Conservation (phyloP, 2,888 invertebrate genomes). For the Rhagophthalmus giganteus region DNA sequence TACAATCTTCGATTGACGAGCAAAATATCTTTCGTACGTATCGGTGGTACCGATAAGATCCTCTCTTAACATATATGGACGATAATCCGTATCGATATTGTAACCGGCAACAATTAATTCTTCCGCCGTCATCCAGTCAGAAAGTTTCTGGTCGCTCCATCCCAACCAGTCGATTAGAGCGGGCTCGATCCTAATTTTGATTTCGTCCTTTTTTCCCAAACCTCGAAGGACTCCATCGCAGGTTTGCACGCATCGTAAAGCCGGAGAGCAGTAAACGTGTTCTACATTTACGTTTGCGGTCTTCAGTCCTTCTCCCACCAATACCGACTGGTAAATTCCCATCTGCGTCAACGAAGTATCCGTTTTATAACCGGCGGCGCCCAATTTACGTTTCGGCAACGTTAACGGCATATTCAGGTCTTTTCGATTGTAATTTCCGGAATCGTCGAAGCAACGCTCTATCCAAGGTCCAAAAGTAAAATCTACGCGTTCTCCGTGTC, state of each 20-base stretch:
- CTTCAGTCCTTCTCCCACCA: conserved; percentile 83
- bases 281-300: conserved; percentile 68
- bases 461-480: conserved; percentile 93
- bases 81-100: conserved; percentile 73
- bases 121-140: conserved; percentile 74
- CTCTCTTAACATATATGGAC: conserved; percentile 61
- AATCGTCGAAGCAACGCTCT: conserved; percentile 80
- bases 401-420: conserved; percentile 90
- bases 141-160: conserved; percentile 81
- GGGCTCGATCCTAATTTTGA: conserved; percentile 75
- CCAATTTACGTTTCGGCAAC: conserved; percentile 71
- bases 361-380: conserved; percentile 72
- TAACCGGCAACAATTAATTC: conserved; percentile 75
- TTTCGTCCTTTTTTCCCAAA: conserved; percentile 47
- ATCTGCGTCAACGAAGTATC: conserved; percentile 91
- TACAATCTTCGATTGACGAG: conserved; percentile 63
- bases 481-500: conserved; percentile 94
- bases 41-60: conserved; percentile 62
- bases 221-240: conserved; percentile 64
- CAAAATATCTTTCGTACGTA: conserved; percentile 68
- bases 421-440: conserved; percentile 75
- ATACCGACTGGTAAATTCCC: conserved; percentile 79
- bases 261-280: conserved; percentile 85
- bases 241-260: conserved; percentile 90
- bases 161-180: conserved; percentile 92